Evolutionary conservation across 2,113 vertebrate species (phyloP), one percentile per base, ranked within the genome.

Genomic region (Nematolebias whitei): DNA sequence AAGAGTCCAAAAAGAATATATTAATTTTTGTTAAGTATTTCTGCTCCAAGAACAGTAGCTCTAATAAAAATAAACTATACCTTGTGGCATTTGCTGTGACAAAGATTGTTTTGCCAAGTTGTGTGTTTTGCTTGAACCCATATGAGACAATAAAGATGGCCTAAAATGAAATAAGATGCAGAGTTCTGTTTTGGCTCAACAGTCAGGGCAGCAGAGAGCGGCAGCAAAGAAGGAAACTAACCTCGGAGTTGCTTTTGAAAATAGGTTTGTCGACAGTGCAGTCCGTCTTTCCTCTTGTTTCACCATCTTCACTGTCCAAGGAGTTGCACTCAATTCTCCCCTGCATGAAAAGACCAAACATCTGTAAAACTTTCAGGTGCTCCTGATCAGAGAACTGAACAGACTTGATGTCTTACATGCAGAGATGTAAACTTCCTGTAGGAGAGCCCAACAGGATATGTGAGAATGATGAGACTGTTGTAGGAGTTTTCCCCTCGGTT

Each of bases 401-500:
- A n/a, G 12, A 65, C 2, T 4, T 13, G 11, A 19, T 1, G 4
- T 11, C 41, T 58, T 16, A 58, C 56, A 23, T 44, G 22, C 22
- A 26, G 56, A 26, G 40, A 16, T 26, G 56, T 44, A 26, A 44
- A 44, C 23, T 24, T 44, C 39, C 39, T 58, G 40, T 58, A 58
- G 56, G 56, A 58, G 23, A 58, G 22, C 14, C 15, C 93, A 0
- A 51, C 59, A 2, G 94, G 93, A 58, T 95, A 94, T 5, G 75
- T 83, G 45, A 95, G 87, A 18, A 29, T 74, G 20, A 95, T 68
- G 0, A 10, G 43, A 2, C 88, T 89, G 68, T 93, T 86, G 48
- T 95, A 95, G 7, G 94, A 94, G 78, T 95, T 90, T 68, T 96
- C 94, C 0, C 82, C 94, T 0, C 45, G 83, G 66, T 95, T 96